Percentiles rank a stretch among this genome's conserved stretches.
These are phyloP conservation scores for Stramonita haemastoma DNA, from an alignment of 2,888 invertebrate species.

Conservation along the genomic window DNA sequence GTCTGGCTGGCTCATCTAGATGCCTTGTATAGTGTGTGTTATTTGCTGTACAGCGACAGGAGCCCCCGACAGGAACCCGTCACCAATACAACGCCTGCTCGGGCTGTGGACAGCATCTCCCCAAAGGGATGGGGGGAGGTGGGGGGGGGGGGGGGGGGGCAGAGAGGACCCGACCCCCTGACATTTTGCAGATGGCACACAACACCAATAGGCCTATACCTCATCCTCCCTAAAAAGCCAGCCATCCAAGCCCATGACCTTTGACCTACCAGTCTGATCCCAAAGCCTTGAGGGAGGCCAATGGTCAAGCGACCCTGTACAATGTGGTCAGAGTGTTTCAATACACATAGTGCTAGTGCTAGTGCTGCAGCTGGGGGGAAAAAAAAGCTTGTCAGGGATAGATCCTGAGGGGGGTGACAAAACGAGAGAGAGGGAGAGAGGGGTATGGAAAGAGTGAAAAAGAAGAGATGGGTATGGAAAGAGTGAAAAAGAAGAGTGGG, in stretches of 20 bases:
- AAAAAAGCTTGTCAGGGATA: background rate
- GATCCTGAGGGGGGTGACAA: background rate
- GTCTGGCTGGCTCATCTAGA: no score
- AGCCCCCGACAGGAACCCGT: no score
- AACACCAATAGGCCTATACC: background rate
- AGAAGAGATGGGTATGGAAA: background rate
- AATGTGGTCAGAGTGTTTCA: background rate
- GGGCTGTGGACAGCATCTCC: no score
- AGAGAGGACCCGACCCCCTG: background rate
- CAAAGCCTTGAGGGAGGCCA: background rate
- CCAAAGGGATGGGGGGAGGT: background rate
- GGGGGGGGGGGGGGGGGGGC: background rate
- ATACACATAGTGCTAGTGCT: background rate
- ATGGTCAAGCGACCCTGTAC: background rate
- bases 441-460: background rate
- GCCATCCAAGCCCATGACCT: background rate
- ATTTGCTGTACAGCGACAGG: no score
- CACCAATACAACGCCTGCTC: no score
- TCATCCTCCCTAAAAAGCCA: background rate
- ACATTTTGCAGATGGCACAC: background rate
- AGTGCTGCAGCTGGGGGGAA: no score
- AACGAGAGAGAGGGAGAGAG: background rate
- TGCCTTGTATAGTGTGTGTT: no score
- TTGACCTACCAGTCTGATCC: conserved; percentile 10
- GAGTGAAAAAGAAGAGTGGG: background rate